Evolutionary conservation across 2,113 vertebrate species (phyloP).

Genomic region (Nothobranchius kuhntae): DNA sequence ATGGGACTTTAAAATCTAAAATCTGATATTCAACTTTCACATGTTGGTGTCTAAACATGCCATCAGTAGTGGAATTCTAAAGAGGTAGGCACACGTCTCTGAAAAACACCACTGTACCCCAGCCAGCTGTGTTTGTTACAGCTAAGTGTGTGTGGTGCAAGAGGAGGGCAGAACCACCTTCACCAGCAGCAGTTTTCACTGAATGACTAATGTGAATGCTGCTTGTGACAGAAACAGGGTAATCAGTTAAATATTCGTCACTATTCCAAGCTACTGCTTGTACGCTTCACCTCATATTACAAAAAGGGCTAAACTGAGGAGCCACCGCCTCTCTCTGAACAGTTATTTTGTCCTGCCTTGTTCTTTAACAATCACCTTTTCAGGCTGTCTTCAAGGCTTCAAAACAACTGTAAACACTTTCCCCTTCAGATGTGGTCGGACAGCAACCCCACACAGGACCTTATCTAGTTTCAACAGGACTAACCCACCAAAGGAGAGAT

Average conservation of each 20-base stretch:
- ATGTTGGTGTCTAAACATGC: conserved; percentile 3
- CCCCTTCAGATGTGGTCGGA: conserved; percentile 16
- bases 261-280: background rate
- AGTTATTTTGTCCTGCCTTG: background rate
- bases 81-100: background rate
- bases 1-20: no score
- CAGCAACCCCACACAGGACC: background rate
- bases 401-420: conserved; percentile 24
- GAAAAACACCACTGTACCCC: conserved; percentile 3
- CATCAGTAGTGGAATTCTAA: conserved; percentile 11
- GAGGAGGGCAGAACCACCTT: background rate
- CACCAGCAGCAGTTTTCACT: no score
- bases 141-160: conserved; percentile 11
- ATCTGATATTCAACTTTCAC: conserved; percentile 2
- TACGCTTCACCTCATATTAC: background rate
- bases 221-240: background rate
- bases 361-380: background rate
- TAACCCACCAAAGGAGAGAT: background rate
- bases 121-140: conserved; percentile 25
- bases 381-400: background rate
- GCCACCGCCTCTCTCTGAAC: background rate
- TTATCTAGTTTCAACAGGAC: background rate
- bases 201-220: background rate
- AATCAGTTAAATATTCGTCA: background rate
- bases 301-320: background rate